phyloP scores from a whole-genome alignment of 2,113 vertebrate species.

The Percina caprodes region DNA sequence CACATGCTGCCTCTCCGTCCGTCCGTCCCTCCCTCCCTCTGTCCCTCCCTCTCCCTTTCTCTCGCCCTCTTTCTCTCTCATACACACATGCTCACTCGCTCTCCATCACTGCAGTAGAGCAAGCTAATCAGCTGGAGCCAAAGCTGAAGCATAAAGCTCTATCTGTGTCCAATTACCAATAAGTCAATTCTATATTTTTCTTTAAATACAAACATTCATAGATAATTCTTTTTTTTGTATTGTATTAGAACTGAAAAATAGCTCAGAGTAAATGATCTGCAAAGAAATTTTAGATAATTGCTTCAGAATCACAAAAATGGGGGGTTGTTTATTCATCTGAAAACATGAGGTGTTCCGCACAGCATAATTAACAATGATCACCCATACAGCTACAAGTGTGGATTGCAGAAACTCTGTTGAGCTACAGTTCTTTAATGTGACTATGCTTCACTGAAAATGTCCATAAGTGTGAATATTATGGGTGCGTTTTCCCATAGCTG shows the following conservation, averaged over 20 bases:
- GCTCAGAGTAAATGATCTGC: constrained; percentile 19
- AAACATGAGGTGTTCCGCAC: constrained; percentile 15
- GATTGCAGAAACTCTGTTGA: constrained; percentile 30
- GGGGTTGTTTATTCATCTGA: constrained; percentile 22
- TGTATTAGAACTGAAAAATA: constrained; percentile 13
- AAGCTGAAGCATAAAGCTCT: constrained; percentile 84
- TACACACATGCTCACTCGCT: constrained; percentile 75
- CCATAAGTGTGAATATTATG: constrained; percentile 23
- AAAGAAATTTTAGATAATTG: constrained; percentile 28
- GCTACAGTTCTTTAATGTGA: constrained; percentile 23
- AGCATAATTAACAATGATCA: constrained; percentile 34
- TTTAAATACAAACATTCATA: constrained; percentile 10
- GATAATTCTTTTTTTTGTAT: not conserved
- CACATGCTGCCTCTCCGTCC: constrained; percentile 74
- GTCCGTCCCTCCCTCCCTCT: constrained; percentile 63
- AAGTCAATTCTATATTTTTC: constrained; percentile 21
- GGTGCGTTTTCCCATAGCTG: constrained; percentile 31
- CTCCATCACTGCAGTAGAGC: constrained; percentile 94
- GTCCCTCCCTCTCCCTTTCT: constrained; percentile 40
- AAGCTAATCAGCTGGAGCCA: constrained; percentile 94
- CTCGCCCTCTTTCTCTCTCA: constrained; percentile 43
- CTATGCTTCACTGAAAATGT: constrained; percentile 39
- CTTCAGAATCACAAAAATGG: constrained; percentile 28
- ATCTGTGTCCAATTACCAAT: constrained; percentile 77
- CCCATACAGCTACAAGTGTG: constrained; percentile 30